phyloP scores from a whole-genome alignment of 2,797 vertebrate species.

The Enteromius afrohamiltoni region DNA sequence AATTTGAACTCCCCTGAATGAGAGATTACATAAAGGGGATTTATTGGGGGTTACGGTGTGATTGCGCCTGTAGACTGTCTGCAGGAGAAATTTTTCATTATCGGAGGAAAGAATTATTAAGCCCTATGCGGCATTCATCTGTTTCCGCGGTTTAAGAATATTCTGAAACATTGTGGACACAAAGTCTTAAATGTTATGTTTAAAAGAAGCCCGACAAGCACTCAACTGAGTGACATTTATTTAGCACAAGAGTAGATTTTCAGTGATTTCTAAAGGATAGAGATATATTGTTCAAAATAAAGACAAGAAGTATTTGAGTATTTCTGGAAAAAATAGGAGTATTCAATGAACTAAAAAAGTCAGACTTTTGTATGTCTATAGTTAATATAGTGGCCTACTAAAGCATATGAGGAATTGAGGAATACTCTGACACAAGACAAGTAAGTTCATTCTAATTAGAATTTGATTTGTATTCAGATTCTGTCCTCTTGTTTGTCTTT shows the following conservation, averaged over 20 bases:
- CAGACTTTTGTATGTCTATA: background rate
- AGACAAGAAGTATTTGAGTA: background rate
- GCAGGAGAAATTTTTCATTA: background rate
- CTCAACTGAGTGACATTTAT: background rate
- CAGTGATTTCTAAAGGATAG: background rate
- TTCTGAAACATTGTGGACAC: background rate
- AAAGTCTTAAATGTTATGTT: background rate
- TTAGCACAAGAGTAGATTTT: background rate
- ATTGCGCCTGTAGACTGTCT: background rate
- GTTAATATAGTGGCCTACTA: background rate
- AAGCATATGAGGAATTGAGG: background rate
- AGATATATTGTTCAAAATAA: background rate
- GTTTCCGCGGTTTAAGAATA: background rate
- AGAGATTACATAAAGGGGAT: conserved; percentile 29
- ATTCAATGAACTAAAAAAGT: background rate
- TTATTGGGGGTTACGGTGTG: background rate
- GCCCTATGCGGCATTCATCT: background rate
- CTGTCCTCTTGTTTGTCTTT: background rate
- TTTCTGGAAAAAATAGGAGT: background rate
- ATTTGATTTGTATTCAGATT: background rate
- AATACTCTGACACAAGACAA: background rate
- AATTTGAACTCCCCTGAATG: background rate
- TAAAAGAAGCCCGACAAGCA: background rate
- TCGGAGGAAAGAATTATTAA: conserved; percentile 7
- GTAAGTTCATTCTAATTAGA: background rate